A percentile compares a stretch with the other conserved stretches of the same genome.
Conservation (phyloP, 2,113 vertebrate genomes). For the Lanius ludovicianus region DNA sequence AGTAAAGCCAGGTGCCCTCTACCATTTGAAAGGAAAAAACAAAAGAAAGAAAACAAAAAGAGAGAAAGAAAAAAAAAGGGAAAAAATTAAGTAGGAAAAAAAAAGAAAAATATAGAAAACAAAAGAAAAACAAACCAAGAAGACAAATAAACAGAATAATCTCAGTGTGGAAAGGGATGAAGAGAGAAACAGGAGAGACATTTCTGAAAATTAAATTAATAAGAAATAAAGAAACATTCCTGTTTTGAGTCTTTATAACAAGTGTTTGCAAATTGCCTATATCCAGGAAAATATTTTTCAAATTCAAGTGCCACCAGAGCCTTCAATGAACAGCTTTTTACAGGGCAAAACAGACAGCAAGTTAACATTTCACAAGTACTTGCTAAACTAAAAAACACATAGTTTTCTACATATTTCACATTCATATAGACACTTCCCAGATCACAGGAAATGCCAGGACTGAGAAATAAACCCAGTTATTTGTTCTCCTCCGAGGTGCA, state of each 20-base stretch:
- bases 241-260: background rate
- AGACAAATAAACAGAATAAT: background rate
- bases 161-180: background rate
- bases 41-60: too few relatives aligned
- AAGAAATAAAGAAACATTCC: background rate
- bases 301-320: background rate
- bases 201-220: background rate
- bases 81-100: background rate
- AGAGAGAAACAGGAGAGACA: background rate
- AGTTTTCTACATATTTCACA: background rate
- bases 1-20: background rate
- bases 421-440: background rate
- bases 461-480: background rate
- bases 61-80: rapidly evolving
- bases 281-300: background rate
- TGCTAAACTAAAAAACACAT: background rate
- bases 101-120: rapidly evolving
- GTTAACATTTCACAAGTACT: background rate
- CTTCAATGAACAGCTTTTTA: background rate
- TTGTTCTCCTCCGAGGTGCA: background rate
- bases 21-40: background rate
- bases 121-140: background rate
- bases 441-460: background rate
- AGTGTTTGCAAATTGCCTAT: background rate
- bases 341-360: background rate